Conservation (phyloP, 2,113 vertebrate species). For the Ceuthmochares aereus region DNA sequence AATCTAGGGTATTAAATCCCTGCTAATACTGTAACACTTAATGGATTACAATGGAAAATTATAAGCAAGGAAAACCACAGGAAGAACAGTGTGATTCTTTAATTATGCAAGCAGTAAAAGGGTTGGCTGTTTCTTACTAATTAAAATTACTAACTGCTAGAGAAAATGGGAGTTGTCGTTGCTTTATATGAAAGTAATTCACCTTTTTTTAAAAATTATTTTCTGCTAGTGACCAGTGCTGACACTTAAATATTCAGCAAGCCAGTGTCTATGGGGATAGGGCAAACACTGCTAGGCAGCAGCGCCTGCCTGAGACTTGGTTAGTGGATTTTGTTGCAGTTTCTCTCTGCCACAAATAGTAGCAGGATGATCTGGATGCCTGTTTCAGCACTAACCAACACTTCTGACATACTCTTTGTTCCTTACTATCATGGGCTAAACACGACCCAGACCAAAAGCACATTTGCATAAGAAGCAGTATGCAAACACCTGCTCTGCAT, state of each 20-base stretch:
- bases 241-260: neutral
- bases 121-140: neutral
- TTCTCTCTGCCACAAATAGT: neutral
- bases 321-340: no score
- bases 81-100: slow-evolving; percentile 15
- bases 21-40: slow-evolving; percentile 47
- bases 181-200: neutral
- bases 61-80: slow-evolving; percentile 16
- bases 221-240: neutral
- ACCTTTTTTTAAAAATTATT: neutral
- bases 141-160: neutral
- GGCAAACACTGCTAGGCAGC: neutral
- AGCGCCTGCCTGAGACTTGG: neutral
- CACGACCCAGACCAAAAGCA: neutral
- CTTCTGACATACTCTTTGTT: no score
- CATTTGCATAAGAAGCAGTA: neutral
- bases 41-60: slow-evolving; percentile 46
- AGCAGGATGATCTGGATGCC: no score
- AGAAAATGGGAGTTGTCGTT: neutral
- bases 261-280: neutral
- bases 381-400: no score
- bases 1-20: slow-evolving; percentile 15
- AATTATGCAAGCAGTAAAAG: slow-evolving; percentile 38
- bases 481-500: neutral
- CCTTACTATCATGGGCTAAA: neutral